Percentiles rank a stretch among this genome's conserved stretches.
phyloP scores from a whole-genome alignment of 2,113 vertebrate genomes.

The Cacatua alba region DNA sequence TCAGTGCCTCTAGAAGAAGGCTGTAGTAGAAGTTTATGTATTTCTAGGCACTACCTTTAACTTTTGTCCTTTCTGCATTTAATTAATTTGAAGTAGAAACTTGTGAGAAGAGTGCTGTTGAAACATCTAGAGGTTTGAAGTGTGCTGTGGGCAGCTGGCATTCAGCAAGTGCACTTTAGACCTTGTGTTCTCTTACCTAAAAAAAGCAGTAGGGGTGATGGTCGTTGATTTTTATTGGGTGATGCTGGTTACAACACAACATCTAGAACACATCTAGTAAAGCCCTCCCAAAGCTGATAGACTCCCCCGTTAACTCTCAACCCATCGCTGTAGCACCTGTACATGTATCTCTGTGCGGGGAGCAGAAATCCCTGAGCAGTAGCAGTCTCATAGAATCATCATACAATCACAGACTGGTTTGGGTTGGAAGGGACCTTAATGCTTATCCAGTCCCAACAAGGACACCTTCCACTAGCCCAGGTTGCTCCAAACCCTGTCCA shows the following conservation, averaged over 20 bases:
- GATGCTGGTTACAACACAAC: background rate
- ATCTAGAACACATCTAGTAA: background rate
- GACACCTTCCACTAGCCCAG: background rate
- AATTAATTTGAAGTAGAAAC: background rate
- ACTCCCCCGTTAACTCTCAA: background rate
- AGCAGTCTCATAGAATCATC: background rate
- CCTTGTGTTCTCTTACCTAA: background rate
- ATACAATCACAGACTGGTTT: background rate
- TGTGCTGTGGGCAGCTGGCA: background rate
- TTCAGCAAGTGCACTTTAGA: background rate
- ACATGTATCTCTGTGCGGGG: accelerated
- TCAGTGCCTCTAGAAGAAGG: background rate
- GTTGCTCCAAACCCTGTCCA: background rate
- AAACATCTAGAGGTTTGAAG: background rate
- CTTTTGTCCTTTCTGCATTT: background rate
- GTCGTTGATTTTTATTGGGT: background rate
- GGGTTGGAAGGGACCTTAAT: background rate
- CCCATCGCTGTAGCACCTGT: background rate
- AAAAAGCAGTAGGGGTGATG: background rate
- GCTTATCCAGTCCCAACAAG: background rate
- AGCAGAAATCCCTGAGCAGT: background rate
- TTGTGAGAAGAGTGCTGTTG: background rate
- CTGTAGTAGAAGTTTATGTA: background rate
- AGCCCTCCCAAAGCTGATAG: background rate
- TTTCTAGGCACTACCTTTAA: background rate